phyloP scores from a whole-genome alignment of 2,888 invertebrate species.

The Oscheius sp. region DNA sequence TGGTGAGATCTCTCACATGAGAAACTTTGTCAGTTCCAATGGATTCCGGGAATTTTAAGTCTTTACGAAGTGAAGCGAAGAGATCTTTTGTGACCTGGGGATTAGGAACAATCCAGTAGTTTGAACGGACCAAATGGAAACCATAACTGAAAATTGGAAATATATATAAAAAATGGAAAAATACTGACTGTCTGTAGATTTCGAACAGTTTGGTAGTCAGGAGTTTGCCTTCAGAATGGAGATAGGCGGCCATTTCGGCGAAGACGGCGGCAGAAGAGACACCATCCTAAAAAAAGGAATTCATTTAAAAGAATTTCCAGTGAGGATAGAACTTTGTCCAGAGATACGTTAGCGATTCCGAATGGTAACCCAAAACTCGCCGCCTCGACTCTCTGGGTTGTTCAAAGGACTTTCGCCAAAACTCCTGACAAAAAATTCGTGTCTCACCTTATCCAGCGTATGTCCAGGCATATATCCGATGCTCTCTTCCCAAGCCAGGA shows the following conservation, averaged over 20 bases:
- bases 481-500: slow-evolving; percentile 97
- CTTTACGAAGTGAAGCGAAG: slow-evolving; percentile 62
- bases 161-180: neutral
- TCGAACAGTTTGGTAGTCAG: slow-evolving; percentile 79
- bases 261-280: slow-evolving; percentile 87
- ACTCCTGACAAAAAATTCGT: neutral
- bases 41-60: slow-evolving; percentile 74
- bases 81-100: slow-evolving; percentile 65
- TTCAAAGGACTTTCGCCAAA: neutral
- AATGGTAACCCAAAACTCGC: neutral
- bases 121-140: slow-evolving; percentile 87
- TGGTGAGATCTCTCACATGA: slow-evolving; percentile 87
- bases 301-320: too few species aligned
- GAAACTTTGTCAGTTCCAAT: slow-evolving; percentile 77
- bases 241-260: slow-evolving; percentile 83
- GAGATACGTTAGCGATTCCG: too few species aligned
- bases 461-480: slow-evolving; percentile 85
- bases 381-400: neutral
- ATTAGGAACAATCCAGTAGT: slow-evolving; percentile 80
- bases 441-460: slow-evolving; percentile 81
- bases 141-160: slow-evolving; percentile 81
- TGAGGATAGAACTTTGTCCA: neutral
- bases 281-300: slow-evolving; percentile 80
- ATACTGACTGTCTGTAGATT: slow-evolving; percentile 81
- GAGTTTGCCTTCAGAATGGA: slow-evolving; percentile 76